These are phyloP conservation scores for Ophion ellenae DNA, from an alignment of 2,888 invertebrate species.

Conservation along the genomic window DNA sequence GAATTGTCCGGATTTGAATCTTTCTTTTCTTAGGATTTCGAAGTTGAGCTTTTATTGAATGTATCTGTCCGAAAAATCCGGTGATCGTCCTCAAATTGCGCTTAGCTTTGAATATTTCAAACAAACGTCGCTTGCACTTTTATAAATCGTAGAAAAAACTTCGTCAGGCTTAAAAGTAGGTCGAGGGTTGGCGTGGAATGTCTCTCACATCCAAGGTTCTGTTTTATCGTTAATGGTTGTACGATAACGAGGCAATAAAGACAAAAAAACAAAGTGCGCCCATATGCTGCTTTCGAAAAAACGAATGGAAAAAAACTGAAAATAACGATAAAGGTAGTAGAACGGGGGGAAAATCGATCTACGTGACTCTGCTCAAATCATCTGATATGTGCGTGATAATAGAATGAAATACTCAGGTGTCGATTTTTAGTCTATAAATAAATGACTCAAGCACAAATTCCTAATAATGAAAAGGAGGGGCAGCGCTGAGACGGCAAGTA, in stretches of 20 bases:
- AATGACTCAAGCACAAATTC: slow-evolving; percentile 13
- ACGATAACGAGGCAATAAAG: slow-evolving; percentile 11
- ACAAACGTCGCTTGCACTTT: not conserved
- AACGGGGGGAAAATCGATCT: not conserved
- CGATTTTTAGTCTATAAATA: slow-evolving; percentile 31
- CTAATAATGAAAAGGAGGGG: not conserved
- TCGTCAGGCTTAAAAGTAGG: not conserved
- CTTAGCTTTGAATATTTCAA: not conserved
- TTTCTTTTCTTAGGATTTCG: not conserved
- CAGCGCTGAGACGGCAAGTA: not conserved
- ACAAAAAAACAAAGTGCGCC: not conserved
- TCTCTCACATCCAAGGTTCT: not conserved
- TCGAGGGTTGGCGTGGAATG: not conserved
- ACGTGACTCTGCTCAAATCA: slow-evolving; percentile 30
- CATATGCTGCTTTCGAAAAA: not conserved
- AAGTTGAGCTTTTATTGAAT: not conserved
- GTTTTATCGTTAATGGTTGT: not conserved
- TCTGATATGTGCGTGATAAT: slow-evolving; percentile 48
- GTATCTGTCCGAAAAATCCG: no score
- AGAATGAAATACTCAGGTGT: slow-evolving; percentile 20
- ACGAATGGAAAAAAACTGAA: slow-evolving; percentile 1
- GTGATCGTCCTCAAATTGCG: not conserved
- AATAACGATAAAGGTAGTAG: not conserved
- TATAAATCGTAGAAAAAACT: not conserved
- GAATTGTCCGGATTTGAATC: no score